These are phyloP conservation scores for Coluber constrictor DNA, from an alignment of 2,797 vertebrate species.

Conservation along the genomic window DNA sequence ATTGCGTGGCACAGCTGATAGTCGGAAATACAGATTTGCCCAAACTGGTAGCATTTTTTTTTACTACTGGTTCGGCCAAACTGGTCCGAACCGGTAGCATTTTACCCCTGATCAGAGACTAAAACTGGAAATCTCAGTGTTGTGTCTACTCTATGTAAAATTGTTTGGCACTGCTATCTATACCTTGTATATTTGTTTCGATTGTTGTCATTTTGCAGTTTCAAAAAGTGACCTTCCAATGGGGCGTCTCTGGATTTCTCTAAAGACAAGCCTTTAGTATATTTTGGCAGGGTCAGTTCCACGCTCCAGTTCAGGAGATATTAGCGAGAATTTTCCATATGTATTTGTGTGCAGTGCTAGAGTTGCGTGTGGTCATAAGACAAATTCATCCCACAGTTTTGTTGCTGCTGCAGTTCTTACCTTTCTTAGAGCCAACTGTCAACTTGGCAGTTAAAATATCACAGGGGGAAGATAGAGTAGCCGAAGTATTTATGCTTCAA, in stretches of 20 bases:
- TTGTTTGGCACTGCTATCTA: neutral
- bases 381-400: neutral
- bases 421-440: slow-evolving; percentile 40
- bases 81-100: too few species aligned
- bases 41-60: too few species aligned
- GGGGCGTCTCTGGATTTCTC: neutral
- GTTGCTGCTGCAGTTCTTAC: neutral
- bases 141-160: neutral
- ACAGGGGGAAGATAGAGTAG: slow-evolving; percentile 44
- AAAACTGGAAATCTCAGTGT: neutral
- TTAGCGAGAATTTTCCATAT: neutral
- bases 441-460: slow-evolving; percentile 59
- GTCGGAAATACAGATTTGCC: too few species aligned
- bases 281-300: neutral
- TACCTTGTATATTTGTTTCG: neutral
- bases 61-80: too few species aligned
- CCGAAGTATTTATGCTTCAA: slow-evolving; percentile 49
- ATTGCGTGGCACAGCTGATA: too few species aligned
- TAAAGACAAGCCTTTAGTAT: neutral
- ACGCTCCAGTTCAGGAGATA: neutral
- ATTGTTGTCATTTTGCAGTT: neutral
- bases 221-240: neutral
- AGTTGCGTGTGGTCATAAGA: neutral
- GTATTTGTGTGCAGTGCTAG: neutral
- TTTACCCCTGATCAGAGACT: neutral